phyloP scores from a whole-genome alignment of 1,140 invertebrate species.

The Lepidurus packardi region DNA sequence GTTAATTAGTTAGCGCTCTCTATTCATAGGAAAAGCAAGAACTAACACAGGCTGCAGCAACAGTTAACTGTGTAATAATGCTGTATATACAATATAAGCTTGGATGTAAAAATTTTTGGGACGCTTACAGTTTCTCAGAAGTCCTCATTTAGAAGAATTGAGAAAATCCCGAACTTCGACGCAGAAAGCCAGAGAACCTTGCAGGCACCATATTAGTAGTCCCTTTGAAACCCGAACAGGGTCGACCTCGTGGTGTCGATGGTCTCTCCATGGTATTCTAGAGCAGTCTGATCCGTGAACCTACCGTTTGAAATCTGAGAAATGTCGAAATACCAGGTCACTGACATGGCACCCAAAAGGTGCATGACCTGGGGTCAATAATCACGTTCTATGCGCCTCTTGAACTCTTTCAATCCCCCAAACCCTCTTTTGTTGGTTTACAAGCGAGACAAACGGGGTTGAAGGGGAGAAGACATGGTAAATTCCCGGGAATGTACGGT shows the following conservation, averaged over 20 bases:
- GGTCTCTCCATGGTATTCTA: background rate
- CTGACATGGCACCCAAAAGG: background rate
- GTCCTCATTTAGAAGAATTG: background rate
- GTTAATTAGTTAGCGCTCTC: too few species aligned
- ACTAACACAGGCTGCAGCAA: too few species aligned
- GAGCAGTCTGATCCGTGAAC: background rate
- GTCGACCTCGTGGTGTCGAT: background rate
- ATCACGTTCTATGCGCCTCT: background rate
- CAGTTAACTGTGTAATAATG: too few species aligned
- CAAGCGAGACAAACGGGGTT: constrained; percentile 2
- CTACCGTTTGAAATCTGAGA: background rate
- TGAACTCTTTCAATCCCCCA: background rate
- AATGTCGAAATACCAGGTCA: constrained; percentile 12
- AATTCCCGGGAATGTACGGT: constrained; percentile 15
- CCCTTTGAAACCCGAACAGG: background rate
- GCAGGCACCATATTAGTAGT: background rate
- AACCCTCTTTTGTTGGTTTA: background rate
- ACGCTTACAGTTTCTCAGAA: background rate
- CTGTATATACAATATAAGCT: too few species aligned
- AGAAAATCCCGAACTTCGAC: background rate
- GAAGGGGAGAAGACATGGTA: background rate
- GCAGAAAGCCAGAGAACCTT: background rate
- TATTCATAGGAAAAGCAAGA: too few species aligned
- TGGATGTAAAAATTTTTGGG: too few species aligned
- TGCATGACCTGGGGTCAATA: constrained; percentile 1